Percentiles rank a stretch among this genome's conserved stretches.
Evolutionary conservation across 2,797 vertebrate genomes (phyloP).

Genomic region (Amazonetta brasiliensis): DNA sequence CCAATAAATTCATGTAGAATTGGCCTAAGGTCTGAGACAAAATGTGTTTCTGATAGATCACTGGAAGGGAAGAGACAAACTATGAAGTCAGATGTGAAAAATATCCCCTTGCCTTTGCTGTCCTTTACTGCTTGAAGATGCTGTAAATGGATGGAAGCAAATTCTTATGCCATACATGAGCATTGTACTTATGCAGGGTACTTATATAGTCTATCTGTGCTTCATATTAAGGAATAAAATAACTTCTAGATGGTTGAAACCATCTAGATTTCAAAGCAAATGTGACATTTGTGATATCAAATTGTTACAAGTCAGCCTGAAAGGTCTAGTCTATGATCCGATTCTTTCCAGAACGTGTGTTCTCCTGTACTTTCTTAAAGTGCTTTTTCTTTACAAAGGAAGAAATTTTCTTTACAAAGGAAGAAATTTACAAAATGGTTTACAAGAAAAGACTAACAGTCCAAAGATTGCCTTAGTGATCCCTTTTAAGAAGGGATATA

Average conservation of each 20-base stretch:
- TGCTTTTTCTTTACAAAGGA: background rate
- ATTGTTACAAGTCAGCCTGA: background rate
- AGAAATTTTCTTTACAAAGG: background rate
- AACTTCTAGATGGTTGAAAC: background rate
- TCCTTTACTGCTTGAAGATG: background rate
- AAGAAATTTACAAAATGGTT: background rate
- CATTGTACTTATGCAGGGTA: background rate
- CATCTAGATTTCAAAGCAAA: background rate
- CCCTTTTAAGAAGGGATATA: background rate
- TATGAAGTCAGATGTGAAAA: background rate
- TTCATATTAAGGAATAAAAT: background rate
- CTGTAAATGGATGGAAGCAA: background rate
- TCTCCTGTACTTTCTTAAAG: background rate
- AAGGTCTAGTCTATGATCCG: background rate
- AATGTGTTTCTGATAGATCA: background rate
- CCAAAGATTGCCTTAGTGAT: background rate
- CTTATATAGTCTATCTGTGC: background rate
- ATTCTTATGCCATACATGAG: background rate
- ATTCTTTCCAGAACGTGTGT: background rate
- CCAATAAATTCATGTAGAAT: background rate
- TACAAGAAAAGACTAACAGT: background rate
- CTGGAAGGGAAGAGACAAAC: background rate
- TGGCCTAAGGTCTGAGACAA: background rate
- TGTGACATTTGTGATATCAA: background rate
- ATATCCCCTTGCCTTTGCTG: background rate